Conservation (phyloP, 2,113 vertebrate genomes). For the Corythaixoides concolor region DNA sequence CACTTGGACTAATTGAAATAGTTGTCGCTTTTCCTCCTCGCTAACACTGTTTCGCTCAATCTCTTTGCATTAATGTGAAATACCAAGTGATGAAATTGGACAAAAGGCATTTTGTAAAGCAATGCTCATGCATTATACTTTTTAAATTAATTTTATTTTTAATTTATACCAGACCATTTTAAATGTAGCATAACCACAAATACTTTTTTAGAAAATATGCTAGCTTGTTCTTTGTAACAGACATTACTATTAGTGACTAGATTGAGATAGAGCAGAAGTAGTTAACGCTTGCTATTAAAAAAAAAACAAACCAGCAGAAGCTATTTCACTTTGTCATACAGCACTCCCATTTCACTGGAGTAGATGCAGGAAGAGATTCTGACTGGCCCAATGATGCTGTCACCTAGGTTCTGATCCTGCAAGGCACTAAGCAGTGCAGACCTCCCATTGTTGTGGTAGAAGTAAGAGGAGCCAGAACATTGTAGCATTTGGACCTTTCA, state of each 20-base stretch:
- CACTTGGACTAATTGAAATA: neutral
- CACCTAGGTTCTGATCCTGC: neutral
- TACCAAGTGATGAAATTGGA: neutral
- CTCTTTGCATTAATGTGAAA: neutral
- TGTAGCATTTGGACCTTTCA: neutral
- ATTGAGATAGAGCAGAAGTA: neutral
- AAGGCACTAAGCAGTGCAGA: neutral
- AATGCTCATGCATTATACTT: neutral
- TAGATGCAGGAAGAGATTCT: neutral
- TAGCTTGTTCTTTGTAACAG: neutral
- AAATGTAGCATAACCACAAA: neutral
- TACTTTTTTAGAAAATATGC: neutral
- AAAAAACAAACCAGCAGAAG: neutral
- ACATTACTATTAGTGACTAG: neutral
- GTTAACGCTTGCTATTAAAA: neutral
- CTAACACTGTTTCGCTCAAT: neutral
- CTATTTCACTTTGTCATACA: neutral
- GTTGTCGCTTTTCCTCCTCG: neutral
- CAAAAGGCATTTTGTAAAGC: neutral
- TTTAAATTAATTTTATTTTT: neutral
- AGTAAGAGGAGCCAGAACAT: neutral
- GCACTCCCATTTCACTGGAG: neutral
- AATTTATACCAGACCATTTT: neutral
- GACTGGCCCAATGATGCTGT: neutral
- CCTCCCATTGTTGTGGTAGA: rapidly evolving